Percentiles rank a stretch among this genome's conserved stretches.
Conservation (phyloP, 2,797 vertebrate species). For the Eremophila alpestris region DNA sequence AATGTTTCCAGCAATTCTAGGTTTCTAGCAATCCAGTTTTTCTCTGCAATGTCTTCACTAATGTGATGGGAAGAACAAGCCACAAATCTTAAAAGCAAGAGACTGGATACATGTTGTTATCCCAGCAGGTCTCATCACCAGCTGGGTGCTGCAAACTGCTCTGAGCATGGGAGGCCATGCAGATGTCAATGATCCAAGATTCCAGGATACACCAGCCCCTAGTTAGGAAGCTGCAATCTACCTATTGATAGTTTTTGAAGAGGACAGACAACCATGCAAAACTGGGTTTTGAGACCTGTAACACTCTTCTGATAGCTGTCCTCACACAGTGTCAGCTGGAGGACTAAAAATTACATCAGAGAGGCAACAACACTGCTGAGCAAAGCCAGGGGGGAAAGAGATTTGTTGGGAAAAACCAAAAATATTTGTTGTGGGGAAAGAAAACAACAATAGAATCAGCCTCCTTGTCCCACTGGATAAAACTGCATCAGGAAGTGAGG, state of each 20-base stretch:
- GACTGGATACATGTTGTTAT: background rate
- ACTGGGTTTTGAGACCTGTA: background rate
- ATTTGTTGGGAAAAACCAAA: background rate
- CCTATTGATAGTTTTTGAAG: background rate
- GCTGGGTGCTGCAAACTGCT: background rate
- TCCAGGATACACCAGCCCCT: background rate
- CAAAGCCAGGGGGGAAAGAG: rapidly evolving
- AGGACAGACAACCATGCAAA: background rate
- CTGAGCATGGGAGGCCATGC: background rate
- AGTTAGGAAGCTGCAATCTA: background rate
- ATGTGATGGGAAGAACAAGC: background rate
- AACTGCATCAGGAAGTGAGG: background rate
- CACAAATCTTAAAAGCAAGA: background rate
- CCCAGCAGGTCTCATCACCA: background rate
- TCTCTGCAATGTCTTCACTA: background rate
- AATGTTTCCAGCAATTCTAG: background rate
- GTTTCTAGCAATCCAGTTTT: background rate
- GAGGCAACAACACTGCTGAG: background rate
- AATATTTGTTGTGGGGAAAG: rapidly evolving
- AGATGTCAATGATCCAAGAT: background rate
- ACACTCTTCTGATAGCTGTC: background rate
- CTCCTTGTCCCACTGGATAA: background rate
- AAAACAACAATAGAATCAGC: background rate
- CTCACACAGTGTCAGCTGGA: background rate
- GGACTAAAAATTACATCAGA: background rate